phyloP scores from a whole-genome alignment of 64 coral and sea anemone genomes.

The Exaiptasia diaphana region DNA sequence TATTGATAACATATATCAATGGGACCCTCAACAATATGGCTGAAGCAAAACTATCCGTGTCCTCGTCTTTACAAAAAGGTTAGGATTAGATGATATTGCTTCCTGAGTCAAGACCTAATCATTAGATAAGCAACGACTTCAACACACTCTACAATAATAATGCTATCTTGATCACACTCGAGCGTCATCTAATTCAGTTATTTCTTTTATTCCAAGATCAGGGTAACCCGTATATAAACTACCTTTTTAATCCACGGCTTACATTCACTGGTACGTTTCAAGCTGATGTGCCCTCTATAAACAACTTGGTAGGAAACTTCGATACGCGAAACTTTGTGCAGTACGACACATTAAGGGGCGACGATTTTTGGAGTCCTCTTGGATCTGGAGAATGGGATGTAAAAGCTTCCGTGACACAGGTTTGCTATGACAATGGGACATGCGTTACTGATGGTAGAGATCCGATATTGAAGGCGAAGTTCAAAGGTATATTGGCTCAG shows the following conservation, averaged over 20 bases:
- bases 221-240: constrained; percentile 36
- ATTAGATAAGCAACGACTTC: too few relatives aligned
- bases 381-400: constrained; percentile 43
- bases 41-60: too few relatives aligned
- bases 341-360: not conserved
- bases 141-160: too few relatives aligned
- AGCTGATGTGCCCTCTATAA: constrained; percentile 23
- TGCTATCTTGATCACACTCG: too few relatives aligned
- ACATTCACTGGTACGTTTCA: constrained; percentile 27
- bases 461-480: not conserved
- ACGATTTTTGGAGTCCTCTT: not conserved
- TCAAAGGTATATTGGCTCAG: constrained; percentile 13
- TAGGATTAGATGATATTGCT: too few relatives aligned
- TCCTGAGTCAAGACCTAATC: too few relatives aligned
- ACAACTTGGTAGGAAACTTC: constrained; percentile 21
- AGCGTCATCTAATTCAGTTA: too few relatives aligned
- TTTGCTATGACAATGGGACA: constrained; percentile 1
- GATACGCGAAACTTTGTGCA: not conserved
- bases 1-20: too few relatives aligned
- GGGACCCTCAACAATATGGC: too few relatives aligned
- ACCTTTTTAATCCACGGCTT: constrained; percentile 30
- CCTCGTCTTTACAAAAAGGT: too few relatives aligned
- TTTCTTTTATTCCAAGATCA: not conserved
- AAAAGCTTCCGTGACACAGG: not conserved
- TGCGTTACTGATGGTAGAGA: constrained; percentile 1